phyloP scores from a whole-genome alignment of 2,888 invertebrate genomes.

The Lasioglossum malachurum region DNA sequence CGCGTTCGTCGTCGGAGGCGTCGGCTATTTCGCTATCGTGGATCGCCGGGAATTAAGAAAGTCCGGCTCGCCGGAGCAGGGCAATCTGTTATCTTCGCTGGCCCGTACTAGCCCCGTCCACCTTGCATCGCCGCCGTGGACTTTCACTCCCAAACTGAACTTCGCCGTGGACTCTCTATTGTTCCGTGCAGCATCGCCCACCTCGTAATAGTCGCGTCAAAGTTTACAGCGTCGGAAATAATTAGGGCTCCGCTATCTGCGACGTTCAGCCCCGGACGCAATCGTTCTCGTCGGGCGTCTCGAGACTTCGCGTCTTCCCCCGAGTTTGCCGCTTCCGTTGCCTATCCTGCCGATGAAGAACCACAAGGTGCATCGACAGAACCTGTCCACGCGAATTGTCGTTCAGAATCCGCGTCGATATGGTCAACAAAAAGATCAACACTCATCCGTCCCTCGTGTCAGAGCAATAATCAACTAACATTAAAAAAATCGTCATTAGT shows the following conservation, averaged over 20 bases:
- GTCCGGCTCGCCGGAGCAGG: constrained; percentile 17
- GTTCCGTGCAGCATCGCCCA: constrained; percentile 28
- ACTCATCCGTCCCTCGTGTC: too few relatives aligned
- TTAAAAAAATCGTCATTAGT: too few relatives aligned
- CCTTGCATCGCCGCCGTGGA: constrained; percentile 26
- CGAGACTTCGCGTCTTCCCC: not conserved
- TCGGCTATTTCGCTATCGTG: constrained; percentile 47
- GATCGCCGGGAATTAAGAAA: constrained; percentile 56
- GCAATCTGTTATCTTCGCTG: constrained; percentile 53
- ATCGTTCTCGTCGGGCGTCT: not conserved
- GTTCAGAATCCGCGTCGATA: not conserved
- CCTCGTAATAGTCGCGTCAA: constrained; percentile 40
- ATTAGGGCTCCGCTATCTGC: constrained; percentile 38
- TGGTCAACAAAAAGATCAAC: too few relatives aligned
- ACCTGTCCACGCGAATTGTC: not conserved
- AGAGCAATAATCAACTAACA: too few relatives aligned
- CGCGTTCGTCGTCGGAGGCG: constrained; percentile 9
- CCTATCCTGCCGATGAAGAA: not conserved
- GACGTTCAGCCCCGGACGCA: not conserved
- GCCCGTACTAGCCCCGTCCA: constrained; percentile 34
- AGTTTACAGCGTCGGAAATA: constrained; percentile 39
- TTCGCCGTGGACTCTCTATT: constrained; percentile 42
- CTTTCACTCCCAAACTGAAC: constrained; percentile 55
- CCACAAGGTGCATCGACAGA: not conserved
- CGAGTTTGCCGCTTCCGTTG: not conserved